A percentile compares a stretch with the other conserved stretches of the same genome.
Evolutionary conservation across 2,797 vertebrate genomes (phyloP).

Genomic region (Erpetoichthys calabaricus): DNA sequence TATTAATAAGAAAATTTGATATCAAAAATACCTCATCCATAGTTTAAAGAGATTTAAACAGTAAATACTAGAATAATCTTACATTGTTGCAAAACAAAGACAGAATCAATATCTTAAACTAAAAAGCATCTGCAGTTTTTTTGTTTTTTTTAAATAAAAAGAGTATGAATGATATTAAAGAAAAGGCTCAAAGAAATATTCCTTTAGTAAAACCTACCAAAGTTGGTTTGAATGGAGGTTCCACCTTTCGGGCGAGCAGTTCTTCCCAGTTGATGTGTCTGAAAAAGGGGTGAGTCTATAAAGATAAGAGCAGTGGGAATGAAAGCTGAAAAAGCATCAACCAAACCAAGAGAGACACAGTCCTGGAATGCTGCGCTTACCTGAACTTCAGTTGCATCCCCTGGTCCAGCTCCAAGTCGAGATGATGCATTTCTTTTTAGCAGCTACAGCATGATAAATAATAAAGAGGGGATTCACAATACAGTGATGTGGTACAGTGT

Average conservation of each 20-base stretch:
- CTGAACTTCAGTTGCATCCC: conserved; percentile 82
- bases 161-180: background rate
- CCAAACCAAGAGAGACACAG: too few relatives aligned
- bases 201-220: conserved; percentile 51
- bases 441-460: conserved; percentile 48
- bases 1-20: too few relatives aligned
- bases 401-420: conserved; percentile 73
- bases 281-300: conserved; percentile 80
- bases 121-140: background rate
- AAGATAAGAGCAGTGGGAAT: conserved; percentile 15
- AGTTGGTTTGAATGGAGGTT: conserved; percentile 92
- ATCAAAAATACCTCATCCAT: too few relatives aligned
- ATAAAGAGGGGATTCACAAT: too few relatives aligned
- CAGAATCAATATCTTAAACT: background rate
- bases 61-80: too few relatives aligned
- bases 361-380: conserved; percentile 38
- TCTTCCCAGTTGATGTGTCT: conserved; percentile 94
- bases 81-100: background rate
- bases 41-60: too few relatives aligned
- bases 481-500: too few relatives aligned
- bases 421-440: conserved; percentile 85
- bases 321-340: background rate
- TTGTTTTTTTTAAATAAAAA: background rate
- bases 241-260: conserved; percentile 83
- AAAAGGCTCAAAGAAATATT: background rate